These are phyloP conservation scores for Pteropus alecto DNA, from an alignment of 2,113 vertebrate species.

Conservation along the genomic window DNA sequence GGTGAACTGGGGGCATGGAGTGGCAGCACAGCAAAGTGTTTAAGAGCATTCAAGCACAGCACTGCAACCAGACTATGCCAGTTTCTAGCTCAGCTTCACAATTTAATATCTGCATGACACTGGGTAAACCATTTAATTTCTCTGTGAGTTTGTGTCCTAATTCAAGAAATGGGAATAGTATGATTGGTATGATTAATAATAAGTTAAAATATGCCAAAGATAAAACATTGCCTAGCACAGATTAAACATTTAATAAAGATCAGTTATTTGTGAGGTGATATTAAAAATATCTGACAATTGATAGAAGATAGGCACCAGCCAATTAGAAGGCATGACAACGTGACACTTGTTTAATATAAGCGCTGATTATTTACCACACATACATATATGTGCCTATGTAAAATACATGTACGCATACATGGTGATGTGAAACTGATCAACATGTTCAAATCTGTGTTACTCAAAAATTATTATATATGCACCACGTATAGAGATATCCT, in stretches of 20 bases:
- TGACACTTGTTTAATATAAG: not conserved
- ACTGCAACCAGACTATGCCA: fast-evolving
- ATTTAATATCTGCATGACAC: fast-evolving
- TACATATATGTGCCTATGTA: not conserved
- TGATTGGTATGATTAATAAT: not conserved
- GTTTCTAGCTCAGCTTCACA: fast-evolving
- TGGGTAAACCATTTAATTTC: not conserved
- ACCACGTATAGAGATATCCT: not conserved
- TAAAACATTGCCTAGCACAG: not conserved
- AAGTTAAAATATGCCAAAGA: not conserved
- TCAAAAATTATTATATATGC: not conserved
- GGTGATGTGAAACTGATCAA: not conserved
- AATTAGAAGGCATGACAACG: not conserved
- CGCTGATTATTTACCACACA: not conserved
- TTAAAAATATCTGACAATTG: not conserved
- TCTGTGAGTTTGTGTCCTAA: not conserved
- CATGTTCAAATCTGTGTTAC: not conserved
- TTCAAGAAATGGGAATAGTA: not conserved
- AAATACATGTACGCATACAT: not conserved
- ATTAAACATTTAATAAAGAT: not conserved
- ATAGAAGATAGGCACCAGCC: not conserved
- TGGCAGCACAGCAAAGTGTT: not conserved
- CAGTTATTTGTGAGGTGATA: not conserved
- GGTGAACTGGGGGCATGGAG: fast-evolving
- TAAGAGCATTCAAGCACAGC: fast-evolving